Evolutionary conservation across 1,140 invertebrate species (phyloP).

Genomic region (Drosophila erecta): DNA sequence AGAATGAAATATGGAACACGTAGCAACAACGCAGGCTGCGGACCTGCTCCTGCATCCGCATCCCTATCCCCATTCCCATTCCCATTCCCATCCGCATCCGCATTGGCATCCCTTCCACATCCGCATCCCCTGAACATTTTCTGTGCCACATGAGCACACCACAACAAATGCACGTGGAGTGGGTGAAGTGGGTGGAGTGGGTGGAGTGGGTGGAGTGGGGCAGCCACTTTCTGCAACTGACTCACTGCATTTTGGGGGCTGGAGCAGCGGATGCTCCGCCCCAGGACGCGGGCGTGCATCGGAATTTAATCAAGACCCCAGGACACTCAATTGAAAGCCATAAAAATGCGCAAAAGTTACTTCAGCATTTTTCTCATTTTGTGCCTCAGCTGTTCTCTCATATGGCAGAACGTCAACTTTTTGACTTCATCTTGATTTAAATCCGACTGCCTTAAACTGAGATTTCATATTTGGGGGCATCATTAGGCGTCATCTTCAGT

Average conservation of each 20-base stretch:
- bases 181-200: background rate
- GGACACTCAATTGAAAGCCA: constrained; percentile 68
- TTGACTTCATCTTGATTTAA: constrained; percentile 5
- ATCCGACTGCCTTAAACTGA: constrained; percentile 5
- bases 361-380: constrained; percentile 16
- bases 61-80: background rate
- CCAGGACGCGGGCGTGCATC: constrained; percentile 42
- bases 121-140: constrained; percentile 16
- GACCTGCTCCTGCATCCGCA: constrained; percentile 14
- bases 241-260: constrained; percentile 57
- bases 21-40: constrained; percentile 56
- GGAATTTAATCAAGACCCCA: constrained; percentile 75
- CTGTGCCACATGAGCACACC: constrained; percentile 62
- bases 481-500: constrained; percentile 11
- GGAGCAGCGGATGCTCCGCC: constrained; percentile 10
- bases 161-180: constrained; percentile 55
- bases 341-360: constrained; percentile 62
- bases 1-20: constrained; percentile 83
- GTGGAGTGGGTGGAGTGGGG: background rate
- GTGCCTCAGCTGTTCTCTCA: constrained; percentile 12
- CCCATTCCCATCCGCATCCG: background rate
- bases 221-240: constrained; percentile 73
- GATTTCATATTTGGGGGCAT: constrained; percentile 5
- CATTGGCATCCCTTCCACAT: background rate
- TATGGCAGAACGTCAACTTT: constrained; percentile 17